Percentiles rank a stretch among this genome's conserved stretches.
phyloP scores from a whole-genome alignment of 1,140 invertebrate species.

The Sinonovacula constricta region DNA sequence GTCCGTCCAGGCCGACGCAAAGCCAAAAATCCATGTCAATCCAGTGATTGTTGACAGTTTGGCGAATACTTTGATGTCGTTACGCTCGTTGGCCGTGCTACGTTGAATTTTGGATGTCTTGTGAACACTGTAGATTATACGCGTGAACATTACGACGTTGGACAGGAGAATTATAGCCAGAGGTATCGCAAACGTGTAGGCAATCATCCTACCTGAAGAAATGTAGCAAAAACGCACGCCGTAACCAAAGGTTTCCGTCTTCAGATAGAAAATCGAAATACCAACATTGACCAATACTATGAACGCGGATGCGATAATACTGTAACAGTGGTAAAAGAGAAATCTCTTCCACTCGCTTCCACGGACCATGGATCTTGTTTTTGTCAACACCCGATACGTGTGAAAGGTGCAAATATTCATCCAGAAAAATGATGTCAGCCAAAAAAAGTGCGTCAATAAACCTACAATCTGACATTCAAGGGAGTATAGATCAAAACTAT shows the following conservation, averaged over 20 bases:
- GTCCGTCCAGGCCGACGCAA: slow-evolving; percentile 11
- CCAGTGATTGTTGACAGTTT: slow-evolving; percentile 44
- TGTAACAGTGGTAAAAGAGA: slow-evolving; percentile 1
- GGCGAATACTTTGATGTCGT: slow-evolving; percentile 16
- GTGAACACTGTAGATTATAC: slow-evolving; percentile 11
- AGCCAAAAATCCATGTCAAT: slow-evolving; percentile 24
- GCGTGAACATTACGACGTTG: slow-evolving; percentile 17
- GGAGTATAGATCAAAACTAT: background rate
- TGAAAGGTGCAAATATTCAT: slow-evolving; percentile 46
- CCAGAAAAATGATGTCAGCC: slow-evolving; percentile 22
- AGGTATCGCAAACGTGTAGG: slow-evolving; percentile 31
- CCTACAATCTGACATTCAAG: slow-evolving; percentile 1
- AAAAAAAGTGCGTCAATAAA: slow-evolving; percentile 18
- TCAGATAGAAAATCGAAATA: background rate
- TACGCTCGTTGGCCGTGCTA: slow-evolving; percentile 5
- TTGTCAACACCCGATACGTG: slow-evolving; percentile 17
- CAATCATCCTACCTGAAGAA: background rate
- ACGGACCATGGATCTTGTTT: background rate
- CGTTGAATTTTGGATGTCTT: background rate
- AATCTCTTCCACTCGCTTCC: background rate
- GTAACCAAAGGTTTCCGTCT: slow-evolving; percentile 13
- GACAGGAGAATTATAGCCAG: background rate
- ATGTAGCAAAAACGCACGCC: slow-evolving; percentile 9
- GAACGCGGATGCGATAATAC: background rate
- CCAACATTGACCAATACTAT: slow-evolving; percentile 16